A percentile compares a stretch with the other conserved stretches of the same genome.
Conservation (phyloP, 2,113 vertebrate species). For the Notothenia coriiceps region DNA sequence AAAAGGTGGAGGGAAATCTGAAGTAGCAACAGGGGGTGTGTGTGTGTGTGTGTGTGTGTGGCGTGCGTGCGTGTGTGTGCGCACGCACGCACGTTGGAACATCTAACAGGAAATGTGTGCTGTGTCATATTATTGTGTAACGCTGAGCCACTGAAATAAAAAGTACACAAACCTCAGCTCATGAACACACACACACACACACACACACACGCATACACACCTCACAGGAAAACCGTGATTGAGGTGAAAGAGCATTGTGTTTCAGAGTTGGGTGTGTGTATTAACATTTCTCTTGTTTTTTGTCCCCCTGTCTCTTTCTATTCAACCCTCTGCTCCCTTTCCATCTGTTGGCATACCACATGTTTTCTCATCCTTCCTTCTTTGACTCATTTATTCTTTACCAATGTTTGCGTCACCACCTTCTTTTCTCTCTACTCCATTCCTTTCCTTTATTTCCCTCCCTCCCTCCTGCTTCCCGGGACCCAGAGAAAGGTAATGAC, state of each 20-base stretch:
- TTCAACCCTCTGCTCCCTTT: neutral
- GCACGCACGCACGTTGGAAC: neutral
- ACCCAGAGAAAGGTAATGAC: conserved; percentile 82
- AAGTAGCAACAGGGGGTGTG: conserved; percentile 7
- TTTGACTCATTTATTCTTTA: conserved; percentile 1
- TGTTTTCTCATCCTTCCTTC: neutral
- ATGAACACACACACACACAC: no score
- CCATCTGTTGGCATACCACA: neutral
- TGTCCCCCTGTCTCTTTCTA: neutral
- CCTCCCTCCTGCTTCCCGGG: conserved; percentile 58
- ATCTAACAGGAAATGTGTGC: conserved; percentile 38
- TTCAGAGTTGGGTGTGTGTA: conserved; percentile 18
- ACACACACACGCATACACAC: conserved; percentile 29
- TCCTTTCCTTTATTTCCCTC: neutral
- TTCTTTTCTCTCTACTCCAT: neutral
- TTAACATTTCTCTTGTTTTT: conserved; percentile 41
- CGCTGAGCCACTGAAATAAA: conserved; percentile 8
- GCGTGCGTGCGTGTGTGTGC: neutral
- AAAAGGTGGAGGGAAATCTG: neutral
- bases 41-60: neutral
- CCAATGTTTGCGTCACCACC: conserved; percentile 2
- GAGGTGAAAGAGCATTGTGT: conserved; percentile 36
- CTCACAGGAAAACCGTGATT: conserved; percentile 15
- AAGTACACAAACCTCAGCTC: no score
- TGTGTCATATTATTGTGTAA: conserved; percentile 34